Percentiles rank a stretch among this genome's conserved stretches.
phyloP scores from a whole-genome alignment of 2,888 invertebrate species.

The Drosophila acutilabella region DNA sequence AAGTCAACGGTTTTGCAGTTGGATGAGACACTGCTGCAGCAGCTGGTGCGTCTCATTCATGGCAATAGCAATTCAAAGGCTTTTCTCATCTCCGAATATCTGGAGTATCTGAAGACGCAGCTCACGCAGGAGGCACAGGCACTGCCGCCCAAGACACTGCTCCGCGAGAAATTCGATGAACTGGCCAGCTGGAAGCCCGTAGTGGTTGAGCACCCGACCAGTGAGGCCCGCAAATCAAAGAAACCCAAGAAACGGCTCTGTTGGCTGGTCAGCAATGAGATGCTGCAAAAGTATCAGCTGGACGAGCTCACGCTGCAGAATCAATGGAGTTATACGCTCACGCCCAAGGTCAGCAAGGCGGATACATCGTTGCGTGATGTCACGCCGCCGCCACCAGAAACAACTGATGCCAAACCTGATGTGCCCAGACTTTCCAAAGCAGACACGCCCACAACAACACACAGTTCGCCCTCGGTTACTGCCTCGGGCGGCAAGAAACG shows the following conservation, averaged over 20 bases:
- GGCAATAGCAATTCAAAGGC: constrained; percentile 87
- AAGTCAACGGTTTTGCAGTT: constrained; percentile 84
- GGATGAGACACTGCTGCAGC: constrained; percentile 87
- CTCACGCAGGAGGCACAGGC: constrained; percentile 48
- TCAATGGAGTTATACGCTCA: constrained; percentile 86
- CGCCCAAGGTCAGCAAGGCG: constrained; percentile 69
- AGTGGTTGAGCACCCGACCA: constrained; percentile 66
- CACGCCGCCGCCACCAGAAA: constrained; percentile 17
- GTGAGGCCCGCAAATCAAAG: constrained; percentile 58
- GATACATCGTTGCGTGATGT: constrained; percentile 29
- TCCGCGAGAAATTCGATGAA: constrained; percentile 87
- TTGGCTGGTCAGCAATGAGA: constrained; percentile 88
- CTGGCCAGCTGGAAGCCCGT: constrained; percentile 87
- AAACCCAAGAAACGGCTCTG: constrained; percentile 86
- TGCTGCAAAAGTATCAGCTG: constrained; percentile 86
- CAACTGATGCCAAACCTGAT: background rate
- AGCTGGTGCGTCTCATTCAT: constrained; percentile 88
- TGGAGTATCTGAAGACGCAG: constrained; percentile 86
- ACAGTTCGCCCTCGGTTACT: constrained; percentile 1
- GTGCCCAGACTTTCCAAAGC: background rate
- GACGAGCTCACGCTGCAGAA: constrained; percentile 86
- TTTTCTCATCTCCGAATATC: constrained; percentile 88
- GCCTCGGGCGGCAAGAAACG: constrained; percentile 73
- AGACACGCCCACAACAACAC: constrained; percentile 7
- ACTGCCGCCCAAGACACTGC: constrained; percentile 85